Base-by-base conservation (phyloP, 2,888 invertebrate genomes). In the Digitonthophagus gazella region DNA sequence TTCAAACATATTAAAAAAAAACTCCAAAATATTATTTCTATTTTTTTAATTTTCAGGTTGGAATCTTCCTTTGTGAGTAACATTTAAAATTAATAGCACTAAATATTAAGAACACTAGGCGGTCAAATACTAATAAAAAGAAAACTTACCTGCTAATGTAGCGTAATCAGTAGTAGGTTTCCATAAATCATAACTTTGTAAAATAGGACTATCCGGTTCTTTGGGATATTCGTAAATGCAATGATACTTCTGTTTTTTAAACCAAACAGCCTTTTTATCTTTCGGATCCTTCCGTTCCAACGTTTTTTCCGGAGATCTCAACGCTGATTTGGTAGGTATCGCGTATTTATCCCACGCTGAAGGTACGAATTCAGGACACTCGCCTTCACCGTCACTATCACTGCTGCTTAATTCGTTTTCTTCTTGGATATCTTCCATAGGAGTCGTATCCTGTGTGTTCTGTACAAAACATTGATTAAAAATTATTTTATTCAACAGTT, bases 191-290 rank as follows among this genome's bases (percentile, higher is more conserved):
- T 78, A 79, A 71, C 76, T 79, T 61, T 80, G 81, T 15, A 81
- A 71, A 28, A 80, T 75, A 4, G 83, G 82, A 75, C 81, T 82
- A 71, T 83, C 87, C 55, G 86, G 87, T 82, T 93, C 93, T 75
- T 91, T 89, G 64, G 93, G 93, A 83, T 93, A 93, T 82, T 93
- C 92, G 82, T 93, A 93, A 71, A 93, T 91, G 79, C 92, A 91
- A 82, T 93, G 92, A 82, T 92, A 92, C 80, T 91, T 91, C 83
- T 93, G 92, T 66, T 92, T 90, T 79, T 93, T 93, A 84, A 93
- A 93, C 83, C 90, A 91, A 63, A 93, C 93, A 3, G 81, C 82
- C 72, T 78, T 80, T 68, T 80, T 78, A 74, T 79, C 74, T 70
- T 67, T 67, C 2, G 65, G 68, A 3, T 56, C 66, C 18, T 22